phyloP scores from a whole-genome alignment of 2,797 vertebrate genomes.

The Myioborus miniatus region DNA sequence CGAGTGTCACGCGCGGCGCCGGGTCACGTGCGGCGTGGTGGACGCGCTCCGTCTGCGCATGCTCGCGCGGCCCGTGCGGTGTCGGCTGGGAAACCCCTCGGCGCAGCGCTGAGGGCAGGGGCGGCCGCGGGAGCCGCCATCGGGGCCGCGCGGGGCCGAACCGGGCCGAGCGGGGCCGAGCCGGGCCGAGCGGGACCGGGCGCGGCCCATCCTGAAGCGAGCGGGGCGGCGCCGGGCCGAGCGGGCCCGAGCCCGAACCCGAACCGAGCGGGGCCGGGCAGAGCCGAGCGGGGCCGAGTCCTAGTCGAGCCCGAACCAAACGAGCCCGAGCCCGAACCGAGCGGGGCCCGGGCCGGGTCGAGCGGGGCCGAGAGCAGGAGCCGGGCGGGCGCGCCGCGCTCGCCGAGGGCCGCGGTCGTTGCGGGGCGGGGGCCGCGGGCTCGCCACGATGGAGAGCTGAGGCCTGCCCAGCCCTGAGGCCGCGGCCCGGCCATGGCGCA shows the following conservation, averaged over 20 bases:
- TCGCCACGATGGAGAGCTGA: conserved; percentile 27
- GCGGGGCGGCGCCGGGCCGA: not conserved
- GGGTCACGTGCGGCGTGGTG: not conserved
- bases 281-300: not conserved
- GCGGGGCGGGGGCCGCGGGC: not conserved
- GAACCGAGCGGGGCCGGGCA: not conserved
- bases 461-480: not conserved
- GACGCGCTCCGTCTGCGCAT: not conserved
- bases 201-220: not conserved
- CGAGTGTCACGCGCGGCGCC: not conserved
- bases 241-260: not conserved
- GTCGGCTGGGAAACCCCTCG: conserved; percentile 2
- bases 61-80: not conserved
- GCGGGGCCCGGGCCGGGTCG: not conserved
- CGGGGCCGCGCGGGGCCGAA: not conserved
- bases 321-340: not conserved
- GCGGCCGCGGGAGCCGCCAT: not conserved
- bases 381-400: not conserved
- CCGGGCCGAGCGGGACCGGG: not conserved
- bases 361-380: conserved; percentile 28
- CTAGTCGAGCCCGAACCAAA: not conserved
- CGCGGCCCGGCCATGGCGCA: conserved; percentile 34
- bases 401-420: not conserved
- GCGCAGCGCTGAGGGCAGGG: not conserved
- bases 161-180: not conserved